Conservation (phyloP, 1,140 invertebrate genomes). For the Rhizoglyphus robini region DNA sequence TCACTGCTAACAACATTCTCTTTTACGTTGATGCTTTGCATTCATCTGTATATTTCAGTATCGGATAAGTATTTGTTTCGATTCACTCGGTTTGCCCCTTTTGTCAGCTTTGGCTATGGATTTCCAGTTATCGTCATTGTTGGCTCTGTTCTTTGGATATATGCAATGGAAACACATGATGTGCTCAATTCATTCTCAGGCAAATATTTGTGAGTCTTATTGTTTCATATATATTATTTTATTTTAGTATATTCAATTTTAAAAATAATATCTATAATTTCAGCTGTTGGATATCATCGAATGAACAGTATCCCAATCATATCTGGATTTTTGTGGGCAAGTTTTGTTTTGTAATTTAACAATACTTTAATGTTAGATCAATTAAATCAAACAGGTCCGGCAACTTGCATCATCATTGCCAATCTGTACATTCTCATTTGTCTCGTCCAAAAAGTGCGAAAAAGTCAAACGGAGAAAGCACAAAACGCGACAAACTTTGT, state of each 20-base stretch:
- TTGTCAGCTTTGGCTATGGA: too few relatives aligned
- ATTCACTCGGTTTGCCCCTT: neutral
- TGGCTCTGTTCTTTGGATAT: neutral
- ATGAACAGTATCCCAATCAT: neutral
- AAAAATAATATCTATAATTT: neutral
- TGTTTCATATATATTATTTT: too few relatives aligned
- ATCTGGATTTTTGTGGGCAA: slow-evolving; percentile 18
- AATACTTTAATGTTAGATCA: too few relatives aligned
- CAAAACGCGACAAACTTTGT: neutral
- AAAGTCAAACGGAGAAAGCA: neutral
- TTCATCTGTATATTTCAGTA: slow-evolving; percentile 32
- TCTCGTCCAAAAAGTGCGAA: neutral
- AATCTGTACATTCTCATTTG: neutral
- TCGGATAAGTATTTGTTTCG: neutral
- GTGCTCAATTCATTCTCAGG: neutral
- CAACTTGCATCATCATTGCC: neutral
- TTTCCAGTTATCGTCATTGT: neutral
- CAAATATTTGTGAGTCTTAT: slow-evolving; percentile 13
- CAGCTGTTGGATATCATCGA: slow-evolving; percentile 12
- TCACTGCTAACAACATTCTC: slow-evolving; percentile 35
- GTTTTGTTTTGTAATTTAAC: too few relatives aligned
- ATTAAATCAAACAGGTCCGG: too few relatives aligned
- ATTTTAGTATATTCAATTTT: neutral
- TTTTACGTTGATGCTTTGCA: slow-evolving; percentile 39
- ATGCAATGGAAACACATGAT: neutral